Conservation (phyloP, 2,797 vertebrate genomes). For the Crotalus adamanteus region DNA sequence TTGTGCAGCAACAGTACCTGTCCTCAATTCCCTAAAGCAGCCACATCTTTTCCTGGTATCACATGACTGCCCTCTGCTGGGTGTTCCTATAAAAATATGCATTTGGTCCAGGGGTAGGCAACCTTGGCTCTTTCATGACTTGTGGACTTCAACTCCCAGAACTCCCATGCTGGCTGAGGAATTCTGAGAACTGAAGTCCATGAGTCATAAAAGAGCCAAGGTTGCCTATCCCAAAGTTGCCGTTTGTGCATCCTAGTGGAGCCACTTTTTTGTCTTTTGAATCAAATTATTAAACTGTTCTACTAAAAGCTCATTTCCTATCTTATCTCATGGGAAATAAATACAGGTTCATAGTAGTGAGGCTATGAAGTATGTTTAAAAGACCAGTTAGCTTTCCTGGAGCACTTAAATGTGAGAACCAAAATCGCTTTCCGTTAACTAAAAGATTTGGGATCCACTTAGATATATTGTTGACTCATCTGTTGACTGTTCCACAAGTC, state of each 20-base stretch:
- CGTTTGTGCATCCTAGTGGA: too few relatives aligned
- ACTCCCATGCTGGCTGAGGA: too few relatives aligned
- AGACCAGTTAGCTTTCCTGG: too few relatives aligned
- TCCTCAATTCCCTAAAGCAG: background rate
- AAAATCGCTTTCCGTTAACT: background rate
- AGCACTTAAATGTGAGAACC: background rate
- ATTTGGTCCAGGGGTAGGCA: too few relatives aligned
- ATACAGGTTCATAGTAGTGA: too few relatives aligned
- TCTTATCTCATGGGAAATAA: background rate
- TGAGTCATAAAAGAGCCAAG: too few relatives aligned
- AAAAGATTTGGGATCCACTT: background rate
- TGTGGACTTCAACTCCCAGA: too few relatives aligned
- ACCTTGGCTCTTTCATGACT: too few relatives aligned
- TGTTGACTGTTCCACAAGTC: background rate
- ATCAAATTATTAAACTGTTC: background rate
- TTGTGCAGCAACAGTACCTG: background rate
- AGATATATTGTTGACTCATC: background rate
- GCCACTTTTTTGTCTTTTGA: background rate
- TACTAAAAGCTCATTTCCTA: background rate
- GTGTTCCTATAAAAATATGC: background rate
- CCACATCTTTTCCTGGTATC: background rate
- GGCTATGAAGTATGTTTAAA: background rate
- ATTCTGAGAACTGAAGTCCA: too few relatives aligned
- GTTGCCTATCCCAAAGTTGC: too few relatives aligned
- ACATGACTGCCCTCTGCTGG: background rate